phyloP scores from a whole-genome alignment of 2,888 invertebrate genomes.

The Tolmerus cingulatus region DNA sequence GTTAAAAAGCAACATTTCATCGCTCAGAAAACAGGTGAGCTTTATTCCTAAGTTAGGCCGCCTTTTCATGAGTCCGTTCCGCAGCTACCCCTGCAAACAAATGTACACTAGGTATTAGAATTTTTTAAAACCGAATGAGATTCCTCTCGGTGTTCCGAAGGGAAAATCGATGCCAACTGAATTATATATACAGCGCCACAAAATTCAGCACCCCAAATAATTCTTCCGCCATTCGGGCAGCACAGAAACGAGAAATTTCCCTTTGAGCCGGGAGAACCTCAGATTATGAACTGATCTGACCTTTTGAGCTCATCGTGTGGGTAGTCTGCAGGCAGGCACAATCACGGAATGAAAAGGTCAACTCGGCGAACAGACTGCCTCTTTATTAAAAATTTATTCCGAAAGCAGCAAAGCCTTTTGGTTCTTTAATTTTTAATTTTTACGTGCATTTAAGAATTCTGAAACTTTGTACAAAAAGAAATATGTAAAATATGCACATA shows the following conservation, averaged over 20 bases:
- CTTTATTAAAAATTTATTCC: conserved; percentile 9
- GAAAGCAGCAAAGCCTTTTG: conserved; percentile 4
- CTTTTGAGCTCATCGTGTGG: not conserved
- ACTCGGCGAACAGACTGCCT: not conserved
- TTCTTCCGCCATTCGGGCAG: not conserved
- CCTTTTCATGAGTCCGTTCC: not conserved
- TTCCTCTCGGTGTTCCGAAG: not conserved
- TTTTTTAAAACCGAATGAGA: not conserved
- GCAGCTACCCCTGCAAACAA: not conserved
- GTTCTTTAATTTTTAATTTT: conserved; percentile 25
- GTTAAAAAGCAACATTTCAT: not conserved
- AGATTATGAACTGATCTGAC: conserved; percentile 24
- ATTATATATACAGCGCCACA: conserved; percentile 9
- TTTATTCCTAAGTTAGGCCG: not conserved
- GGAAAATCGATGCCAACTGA: conserved; percentile 23
- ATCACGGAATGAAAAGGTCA: conserved; percentile 18
- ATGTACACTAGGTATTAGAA: not conserved
- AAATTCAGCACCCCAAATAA: conserved; percentile 31
- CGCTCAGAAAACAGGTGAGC: not conserved
- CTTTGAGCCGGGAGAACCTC: not conserved
- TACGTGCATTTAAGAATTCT: conserved; percentile 5
- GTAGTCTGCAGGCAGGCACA: not conserved
- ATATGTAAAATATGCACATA: conserved; percentile 12
- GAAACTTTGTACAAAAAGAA: not conserved
- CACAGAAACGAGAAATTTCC: conserved; percentile 1